Percentiles rank a stretch among this genome's conserved stretches.
Conservation (phyloP, 2,113 vertebrate species). For the Ancistrus triradiatus region DNA sequence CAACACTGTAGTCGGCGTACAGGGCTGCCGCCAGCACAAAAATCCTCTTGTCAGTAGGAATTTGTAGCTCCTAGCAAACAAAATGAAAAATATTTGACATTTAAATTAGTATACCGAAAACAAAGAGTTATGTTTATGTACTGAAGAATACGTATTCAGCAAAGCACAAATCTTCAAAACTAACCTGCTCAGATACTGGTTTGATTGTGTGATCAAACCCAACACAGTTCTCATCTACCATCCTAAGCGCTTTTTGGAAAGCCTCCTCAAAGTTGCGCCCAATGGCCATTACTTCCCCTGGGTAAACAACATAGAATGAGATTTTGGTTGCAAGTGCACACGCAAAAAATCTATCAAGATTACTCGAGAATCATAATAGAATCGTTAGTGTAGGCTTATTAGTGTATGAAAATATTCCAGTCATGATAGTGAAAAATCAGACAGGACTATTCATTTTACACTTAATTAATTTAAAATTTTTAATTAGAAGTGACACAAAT, state of each 20-base stretch:
- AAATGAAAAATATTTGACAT: neutral
- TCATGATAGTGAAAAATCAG: no score
- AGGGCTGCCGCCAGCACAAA: constrained; percentile 88
- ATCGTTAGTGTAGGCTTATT: no score
- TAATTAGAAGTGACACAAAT: no score
- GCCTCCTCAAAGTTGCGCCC: constrained; percentile 94
- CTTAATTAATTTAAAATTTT: no score
- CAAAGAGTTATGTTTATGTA: no score
- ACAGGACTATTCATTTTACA: no score
- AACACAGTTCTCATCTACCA: constrained; percentile 97
- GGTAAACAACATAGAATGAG: neutral
- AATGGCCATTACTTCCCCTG: constrained; percentile 96
- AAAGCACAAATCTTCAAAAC: constrained; percentile 1
- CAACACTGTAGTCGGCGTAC: constrained; percentile 82
- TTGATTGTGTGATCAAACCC: constrained; percentile 94
- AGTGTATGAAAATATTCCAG: no score
- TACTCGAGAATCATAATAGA: no score
- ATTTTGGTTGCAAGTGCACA: no score
- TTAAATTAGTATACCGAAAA: neutral
- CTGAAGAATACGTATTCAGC: no score
- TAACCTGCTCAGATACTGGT: constrained; percentile 80
- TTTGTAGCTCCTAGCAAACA: constrained; percentile 84
- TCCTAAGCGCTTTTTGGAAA: constrained; percentile 95
- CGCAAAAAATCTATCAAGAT: no score
- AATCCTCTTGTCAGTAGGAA: constrained; percentile 90